Percentiles rank a stretch among this genome's conserved stretches.
These are phyloP conservation scores for Suricata suricatta DNA, from an alignment of 2,113 vertebrate species.

Conservation along the genomic window DNA sequence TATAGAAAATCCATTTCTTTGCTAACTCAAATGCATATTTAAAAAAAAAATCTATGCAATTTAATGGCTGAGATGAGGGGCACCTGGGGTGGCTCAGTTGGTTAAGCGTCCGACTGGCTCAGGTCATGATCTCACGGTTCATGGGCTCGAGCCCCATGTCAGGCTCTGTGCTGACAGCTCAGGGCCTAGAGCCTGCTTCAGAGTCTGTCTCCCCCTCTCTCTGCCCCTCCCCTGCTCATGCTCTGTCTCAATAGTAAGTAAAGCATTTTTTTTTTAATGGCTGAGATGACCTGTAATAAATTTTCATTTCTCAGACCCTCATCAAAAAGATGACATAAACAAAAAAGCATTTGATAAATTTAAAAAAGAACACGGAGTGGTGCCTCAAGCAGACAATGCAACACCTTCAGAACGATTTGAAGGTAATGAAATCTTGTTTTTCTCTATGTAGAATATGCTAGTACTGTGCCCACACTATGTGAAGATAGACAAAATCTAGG, in stretches of 20 bases:
- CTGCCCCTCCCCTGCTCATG: too few species aligned
- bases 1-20: constrained; percentile 54
- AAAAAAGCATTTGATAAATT: constrained; percentile 99
- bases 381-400: constrained; percentile 92
- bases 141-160: too few species aligned
- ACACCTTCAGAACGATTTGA: constrained; percentile 96
- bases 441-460: background rate
- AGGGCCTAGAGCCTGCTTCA: too few species aligned
- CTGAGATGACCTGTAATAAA: background rate
- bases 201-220: too few species aligned
- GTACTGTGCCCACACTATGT: background rate
- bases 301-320: constrained; percentile 87
- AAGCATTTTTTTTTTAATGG: background rate
- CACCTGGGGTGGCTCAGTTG: too few species aligned
- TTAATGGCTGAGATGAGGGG: background rate
- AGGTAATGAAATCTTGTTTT: constrained; percentile 82
- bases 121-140: too few species aligned
- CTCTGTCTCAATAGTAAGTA: too few species aligned
- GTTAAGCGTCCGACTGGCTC: too few species aligned
- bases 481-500: background rate
- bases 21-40: constrained; percentile 55
- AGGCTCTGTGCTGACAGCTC: too few species aligned
- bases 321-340: constrained; percentile 98
- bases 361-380: constrained; percentile 93
- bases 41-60: constrained; percentile 9